Conservation (phyloP, 1,140 invertebrate species). For the Scaptomyza hsui region DNA sequence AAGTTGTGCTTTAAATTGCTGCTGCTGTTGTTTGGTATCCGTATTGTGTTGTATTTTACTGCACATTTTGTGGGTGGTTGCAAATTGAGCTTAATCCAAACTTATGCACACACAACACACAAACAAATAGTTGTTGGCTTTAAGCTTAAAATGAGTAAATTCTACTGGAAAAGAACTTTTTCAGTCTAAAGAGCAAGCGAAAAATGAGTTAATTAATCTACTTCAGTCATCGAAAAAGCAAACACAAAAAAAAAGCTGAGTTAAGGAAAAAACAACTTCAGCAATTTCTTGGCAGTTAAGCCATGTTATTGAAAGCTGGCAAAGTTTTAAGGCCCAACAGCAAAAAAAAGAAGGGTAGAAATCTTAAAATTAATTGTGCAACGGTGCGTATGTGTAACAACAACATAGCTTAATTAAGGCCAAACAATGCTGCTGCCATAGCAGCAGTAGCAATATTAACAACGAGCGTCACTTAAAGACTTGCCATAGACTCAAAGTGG, state of each 20-base stretch:
- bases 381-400: constrained; percentile 70
- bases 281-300: constrained; percentile 12
- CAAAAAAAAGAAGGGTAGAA: neutral
- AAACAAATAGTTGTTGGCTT: constrained; percentile 2
- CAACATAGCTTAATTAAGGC: constrained; percentile 65
- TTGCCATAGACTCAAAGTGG: constrained; percentile 41
- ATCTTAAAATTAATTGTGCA: constrained; percentile 61
- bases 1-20: constrained; percentile 24
- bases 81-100: constrained; percentile 40
- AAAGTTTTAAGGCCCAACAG: constrained; percentile 3
- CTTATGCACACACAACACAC: constrained; percentile 11
- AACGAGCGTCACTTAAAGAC: constrained; percentile 9
- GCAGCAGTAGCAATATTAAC: constrained; percentile 4
- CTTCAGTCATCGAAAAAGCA: constrained; percentile 22
- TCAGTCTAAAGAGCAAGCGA: constrained; percentile 6
- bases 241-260: constrained; percentile 16
- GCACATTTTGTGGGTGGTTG: constrained; percentile 23
- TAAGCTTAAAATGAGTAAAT: constrained; percentile 22
- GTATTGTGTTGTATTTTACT: constrained; percentile 11
- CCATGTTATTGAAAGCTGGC: constrained; percentile 11
- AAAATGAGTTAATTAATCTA: constrained; percentile 69
- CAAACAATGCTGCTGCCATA: constrained; percentile 7
- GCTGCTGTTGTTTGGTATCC: constrained; percentile 15
- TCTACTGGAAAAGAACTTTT: too few relatives aligned
- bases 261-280: constrained; percentile 29